These are phyloP conservation scores for Agrochola lychnidis DNA, from an alignment of 2,888 invertebrate species.

Conservation along the genomic window DNA sequence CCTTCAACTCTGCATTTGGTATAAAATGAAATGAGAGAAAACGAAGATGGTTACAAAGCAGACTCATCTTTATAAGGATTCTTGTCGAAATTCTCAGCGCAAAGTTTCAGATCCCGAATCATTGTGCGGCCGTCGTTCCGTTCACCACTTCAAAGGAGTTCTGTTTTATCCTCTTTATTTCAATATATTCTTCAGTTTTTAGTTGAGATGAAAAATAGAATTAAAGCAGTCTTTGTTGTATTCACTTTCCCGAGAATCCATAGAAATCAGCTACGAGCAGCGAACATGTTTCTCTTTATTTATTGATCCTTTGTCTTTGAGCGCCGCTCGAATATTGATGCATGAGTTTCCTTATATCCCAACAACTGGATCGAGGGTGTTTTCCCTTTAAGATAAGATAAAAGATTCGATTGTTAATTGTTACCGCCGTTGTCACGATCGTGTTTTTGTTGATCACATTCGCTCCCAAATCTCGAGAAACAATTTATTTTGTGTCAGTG, in stretches of 20 bases:
- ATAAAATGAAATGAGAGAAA: slow-evolving; percentile 56
- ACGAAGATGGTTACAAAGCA: slow-evolving; percentile 61
- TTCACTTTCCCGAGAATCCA: slow-evolving; percentile 43
- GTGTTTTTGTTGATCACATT: slow-evolving; percentile 46
- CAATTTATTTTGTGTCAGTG: slow-evolving; percentile 55
- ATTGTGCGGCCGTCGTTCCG: slow-evolving; percentile 46
- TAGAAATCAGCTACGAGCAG: slow-evolving; percentile 45
- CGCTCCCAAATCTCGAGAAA: slow-evolving; percentile 20
- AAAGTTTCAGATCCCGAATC: slow-evolving; percentile 58
- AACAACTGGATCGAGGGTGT: slow-evolving; percentile 27
- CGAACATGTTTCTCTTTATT: slow-evolving; percentile 44
- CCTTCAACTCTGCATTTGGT: slow-evolving; percentile 33
- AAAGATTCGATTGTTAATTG: slow-evolving; percentile 60
- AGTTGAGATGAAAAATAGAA: slow-evolving; percentile 56
- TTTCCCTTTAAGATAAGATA: slow-evolving; percentile 38
- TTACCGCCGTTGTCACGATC: slow-evolving; percentile 28
- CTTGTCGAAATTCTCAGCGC: slow-evolving; percentile 56
- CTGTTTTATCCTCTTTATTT: slow-evolving; percentile 65
- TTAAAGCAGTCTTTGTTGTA: slow-evolving; percentile 57
- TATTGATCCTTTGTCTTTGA: slow-evolving; percentile 51
- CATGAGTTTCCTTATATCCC: slow-evolving; percentile 30
- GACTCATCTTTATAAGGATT: slow-evolving; percentile 53
- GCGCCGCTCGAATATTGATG: slow-evolving; percentile 37
- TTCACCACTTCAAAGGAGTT: slow-evolving; percentile 63
- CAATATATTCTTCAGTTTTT: slow-evolving; percentile 61